Evolutionary conservation across 1,140 invertebrate species (phyloP).

Genomic region (Zaprionus inermis): DNA sequence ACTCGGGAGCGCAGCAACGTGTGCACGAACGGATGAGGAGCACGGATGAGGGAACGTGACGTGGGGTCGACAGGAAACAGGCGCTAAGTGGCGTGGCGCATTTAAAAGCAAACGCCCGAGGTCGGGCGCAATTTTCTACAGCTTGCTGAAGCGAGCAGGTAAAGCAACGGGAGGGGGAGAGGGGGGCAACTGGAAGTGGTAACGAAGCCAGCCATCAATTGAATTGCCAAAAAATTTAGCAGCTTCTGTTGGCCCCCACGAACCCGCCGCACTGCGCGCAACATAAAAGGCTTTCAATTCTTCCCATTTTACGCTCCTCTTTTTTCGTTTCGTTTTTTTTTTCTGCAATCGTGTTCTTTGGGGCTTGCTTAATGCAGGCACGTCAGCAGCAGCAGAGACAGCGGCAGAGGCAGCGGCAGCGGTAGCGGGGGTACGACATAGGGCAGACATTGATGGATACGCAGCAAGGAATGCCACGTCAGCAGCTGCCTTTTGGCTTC

Average conservation of each 20-base stretch:
- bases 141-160: not conserved
- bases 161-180: not conserved
- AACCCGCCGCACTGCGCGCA: conserved; percentile 46
- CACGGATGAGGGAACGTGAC: not conserved
- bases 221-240: conserved; percentile 82
- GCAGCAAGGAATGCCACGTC: conserved; percentile 76
- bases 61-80: conserved; percentile 57
- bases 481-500: conserved; percentile 52
- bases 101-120: conserved; percentile 78
- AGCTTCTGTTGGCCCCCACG: conserved; percentile 59
- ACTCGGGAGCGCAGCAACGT: no score
- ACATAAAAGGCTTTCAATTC: conserved; percentile 79
- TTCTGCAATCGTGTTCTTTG: conserved; percentile 39
- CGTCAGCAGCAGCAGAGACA: conserved; percentile 65
- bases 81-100: conserved; percentile 72
- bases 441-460: conserved; percentile 79
- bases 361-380: conserved; percentile 74
- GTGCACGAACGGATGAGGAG: not conserved
- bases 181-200: conserved; percentile 3
- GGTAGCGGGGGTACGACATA: conserved; percentile 59
- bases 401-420: conserved; percentile 3
- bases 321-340: conserved; percentile 8
- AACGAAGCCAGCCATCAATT: conserved; percentile 68
- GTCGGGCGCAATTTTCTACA: conserved; percentile 38
- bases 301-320: conserved; percentile 22